Percentiles rank a stretch among this genome's conserved stretches.
phyloP scores from a whole-genome alignment of 2,888 invertebrate species.

The Hetaerina titia region DNA sequence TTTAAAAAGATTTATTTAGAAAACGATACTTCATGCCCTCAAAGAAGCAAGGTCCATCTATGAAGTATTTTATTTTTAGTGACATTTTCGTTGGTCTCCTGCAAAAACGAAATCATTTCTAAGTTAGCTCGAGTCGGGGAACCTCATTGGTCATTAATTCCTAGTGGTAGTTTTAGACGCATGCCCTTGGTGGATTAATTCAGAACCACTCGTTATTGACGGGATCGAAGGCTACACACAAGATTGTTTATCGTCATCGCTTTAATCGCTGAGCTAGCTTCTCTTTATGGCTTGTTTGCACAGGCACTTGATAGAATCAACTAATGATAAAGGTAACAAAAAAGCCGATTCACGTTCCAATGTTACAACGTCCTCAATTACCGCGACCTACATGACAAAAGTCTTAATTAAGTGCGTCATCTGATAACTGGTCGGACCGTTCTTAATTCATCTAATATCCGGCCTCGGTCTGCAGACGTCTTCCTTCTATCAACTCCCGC shows the following conservation, averaged over 20 bases:
- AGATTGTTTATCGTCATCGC: background rate
- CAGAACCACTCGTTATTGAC: background rate
- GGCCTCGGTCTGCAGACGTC: background rate
- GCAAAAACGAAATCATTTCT: too few relatives aligned
- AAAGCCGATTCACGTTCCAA: background rate
- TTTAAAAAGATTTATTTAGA: too few relatives aligned
- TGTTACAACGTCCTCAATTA: background rate
- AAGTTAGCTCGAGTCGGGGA: too few relatives aligned
- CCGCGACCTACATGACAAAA: background rate
- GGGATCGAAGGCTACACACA: background rate
- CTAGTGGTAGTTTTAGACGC: too few relatives aligned
- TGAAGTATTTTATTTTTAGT: too few relatives aligned
- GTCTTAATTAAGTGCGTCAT: constrained; percentile 35
- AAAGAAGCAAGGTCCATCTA: too few relatives aligned
- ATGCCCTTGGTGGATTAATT: background rate
- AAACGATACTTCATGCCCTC: too few relatives aligned
- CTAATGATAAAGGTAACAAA: background rate
- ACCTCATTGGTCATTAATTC: too few relatives aligned
- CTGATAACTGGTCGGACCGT: background rate
- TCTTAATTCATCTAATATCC: constrained; percentile 30
- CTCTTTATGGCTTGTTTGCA: background rate
- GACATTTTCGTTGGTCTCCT: too few relatives aligned
- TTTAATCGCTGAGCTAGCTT: background rate
- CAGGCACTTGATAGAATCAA: background rate
- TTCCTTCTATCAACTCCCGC: background rate